Evolutionary conservation across 2,797 vertebrate species (phyloP), one percentile per base, ranked within the genome.

Genomic region (Pseudomugil tenellus): DNA sequence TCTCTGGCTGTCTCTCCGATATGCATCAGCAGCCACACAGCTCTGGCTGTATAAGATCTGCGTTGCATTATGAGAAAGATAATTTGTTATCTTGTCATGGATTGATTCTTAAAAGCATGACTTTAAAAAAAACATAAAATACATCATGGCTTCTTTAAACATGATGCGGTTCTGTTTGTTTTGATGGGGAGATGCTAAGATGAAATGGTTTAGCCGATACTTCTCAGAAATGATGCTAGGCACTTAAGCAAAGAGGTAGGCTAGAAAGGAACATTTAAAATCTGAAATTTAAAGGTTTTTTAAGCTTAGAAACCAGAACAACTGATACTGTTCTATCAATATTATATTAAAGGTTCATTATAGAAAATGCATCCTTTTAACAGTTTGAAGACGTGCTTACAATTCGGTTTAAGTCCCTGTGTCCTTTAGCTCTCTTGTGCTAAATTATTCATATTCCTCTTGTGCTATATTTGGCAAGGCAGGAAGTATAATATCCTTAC

Each of bases 241-340:
- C 92, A 93, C 92, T 94, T 93, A 77, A 91, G 88, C 62, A 84
- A 92, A 87, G 91, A 93, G 92, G 91, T 92, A 94, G 91, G 76
- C 85, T 73, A 67, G 84, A 81, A 72, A 72, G 70, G 83, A 73
- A 69, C 72, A 86, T 80, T 79, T 75, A 64, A 65, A 77, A 87
- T 43, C 69, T 70, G 16, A 77, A 89, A 80, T 55, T 28, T 72
- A 70, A 84, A 60, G 12, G 23, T 56, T 31, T 63, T 66, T 64
- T 52, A 58, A 72, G 58, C 67, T 46, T 77, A 74, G 41, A 60
- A 77, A 72, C 1, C 19, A 72, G 58, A 26, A 52, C 49, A 77
- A 61, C 21, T 52, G n/a, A 76, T 41, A 74, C 56, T 51, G 17
- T 65, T 55, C 31, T 62, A 21, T 72, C 35, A 28, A 29, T 66